Evolutionary conservation across 37 sponge, comb jelly and placozoan species (phyloP), one percentile per base, ranked within the genome.

Genomic region (Ephydatia muelleri): DNA sequence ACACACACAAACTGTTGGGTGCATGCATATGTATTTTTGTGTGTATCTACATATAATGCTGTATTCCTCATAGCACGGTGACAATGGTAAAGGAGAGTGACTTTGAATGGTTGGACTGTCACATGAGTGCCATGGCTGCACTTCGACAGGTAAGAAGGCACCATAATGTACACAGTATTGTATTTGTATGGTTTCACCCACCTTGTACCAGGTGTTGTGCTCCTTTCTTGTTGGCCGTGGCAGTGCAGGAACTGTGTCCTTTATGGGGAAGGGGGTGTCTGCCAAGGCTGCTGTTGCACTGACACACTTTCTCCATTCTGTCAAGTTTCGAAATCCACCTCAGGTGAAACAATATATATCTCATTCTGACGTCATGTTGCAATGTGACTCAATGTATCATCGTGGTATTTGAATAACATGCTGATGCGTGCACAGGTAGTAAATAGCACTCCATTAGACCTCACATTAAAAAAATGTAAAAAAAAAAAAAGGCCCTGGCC

Each of bases 231-330:
- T 83, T 13, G 88, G 85, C 5, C 71, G 80, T 25, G 94, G 94
- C 57, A 57, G 57, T 57, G 57, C 57, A 57, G 57, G 57, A 16
- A 57, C 57, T 21, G 16, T 64, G 0, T 94, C 94, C 22, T 94
- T 94, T 48, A 91, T 94, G 94, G 89, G 93, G 11, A 91, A 91
- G 30, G 94, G 93, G 25, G 86, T 88, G 40, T 82, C 85, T 6
- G 57, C 35, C 14, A 28, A 43, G 29, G 82, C 83, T 3, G 73
- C 85, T 27, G 82, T 88, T 23, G 34, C 77, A 2, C 82, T 91
- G 49, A 68, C 76, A 13, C 85, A 83, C 47, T 77, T 94, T 76
- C 25, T 80, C 3, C 79, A 65, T 25, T 31, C 32, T 25, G 38
- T 40, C 26, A 48, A 29, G 27, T 72, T 73, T 38, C 35, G 16